These are phyloP conservation scores for Endotricha flammealis DNA, from an alignment of 2,888 invertebrate genomes.

Conservation along the genomic window DNA sequence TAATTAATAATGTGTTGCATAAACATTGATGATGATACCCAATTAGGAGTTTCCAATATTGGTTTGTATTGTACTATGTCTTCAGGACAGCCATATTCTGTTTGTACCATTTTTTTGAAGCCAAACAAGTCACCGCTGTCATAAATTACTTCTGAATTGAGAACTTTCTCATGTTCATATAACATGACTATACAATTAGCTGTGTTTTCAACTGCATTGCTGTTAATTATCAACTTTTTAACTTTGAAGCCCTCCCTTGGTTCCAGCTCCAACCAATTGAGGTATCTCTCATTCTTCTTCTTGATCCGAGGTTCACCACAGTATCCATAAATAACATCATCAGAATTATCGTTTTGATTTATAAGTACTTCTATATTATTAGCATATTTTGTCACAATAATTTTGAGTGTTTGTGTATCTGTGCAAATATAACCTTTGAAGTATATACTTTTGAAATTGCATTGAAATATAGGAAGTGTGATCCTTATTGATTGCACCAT, in stretches of 20 bases:
- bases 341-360: constrained; percentile 17
- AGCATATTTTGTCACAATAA: constrained; percentile 46
- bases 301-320: constrained; percentile 22
- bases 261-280: constrained; percentile 34
- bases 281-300: constrained; percentile 15
- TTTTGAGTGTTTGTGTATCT: constrained; percentile 28
- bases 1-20: constrained; percentile 55
- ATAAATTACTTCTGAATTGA: constrained; percentile 50
- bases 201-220: constrained; percentile 24
- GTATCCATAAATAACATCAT: constrained; percentile 41
- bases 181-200: constrained; percentile 45
- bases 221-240: constrained; percentile 36
- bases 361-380: constrained; percentile 20
- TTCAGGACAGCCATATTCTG: constrained; percentile 25
- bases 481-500: constrained; percentile 31
- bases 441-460: constrained; percentile 29
- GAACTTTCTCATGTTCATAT: constrained; percentile 52
- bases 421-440: constrained; percentile 41
- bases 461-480: constrained; percentile 39
- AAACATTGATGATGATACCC: constrained; percentile 58
- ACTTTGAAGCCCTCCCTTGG: constrained; percentile 24
- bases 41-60: constrained; percentile 31
- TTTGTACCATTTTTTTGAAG: constrained; percentile 42
- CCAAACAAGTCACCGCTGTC: constrained; percentile 38
- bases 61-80: constrained; percentile 16